Evolutionary conservation across 2,113 vertebrate species (phyloP), one percentile per base, ranked within the genome.

Genomic region (Pogonocichla stellata): DNA sequence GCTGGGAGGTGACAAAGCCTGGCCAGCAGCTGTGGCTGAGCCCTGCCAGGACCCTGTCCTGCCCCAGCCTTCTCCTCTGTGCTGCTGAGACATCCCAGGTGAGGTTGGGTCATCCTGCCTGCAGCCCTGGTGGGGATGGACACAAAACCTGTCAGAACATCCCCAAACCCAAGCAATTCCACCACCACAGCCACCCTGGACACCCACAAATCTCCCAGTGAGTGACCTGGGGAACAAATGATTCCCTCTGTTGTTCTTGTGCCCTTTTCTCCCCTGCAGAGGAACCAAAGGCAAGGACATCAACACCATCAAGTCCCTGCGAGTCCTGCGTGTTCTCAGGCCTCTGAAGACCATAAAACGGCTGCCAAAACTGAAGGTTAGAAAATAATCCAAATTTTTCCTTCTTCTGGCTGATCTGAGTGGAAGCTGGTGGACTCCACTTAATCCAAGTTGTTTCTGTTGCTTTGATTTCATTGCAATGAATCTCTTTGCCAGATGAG

Each of bases 271-370:
- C 94, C 94, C 95, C 87, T 97, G 88, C 98, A 99, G 99, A 98
- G 99, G 99, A 85, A 99, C 98, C 97, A 99, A 99, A 98, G 99
- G 99, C 72, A 99, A 99, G 96, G 99, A 99, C 96, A 99, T 99
- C 97, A 99, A 98, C 98, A 99, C 99, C 16, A 99, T 99, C 97
- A 99, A 99, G 97, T 99, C 99, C 4, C 97, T 99, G 93, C 97
- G 99, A 51, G 99, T 99, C 23, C 98, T 99, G 38, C 97, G 99
- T 1, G 99, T 99, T 51, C 97, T 99, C 34, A 94, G 99, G 54
- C 99, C 99, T 0, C 98, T 99, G 92, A 99, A 99, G 98, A 99
- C 99, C 91, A 99, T 99, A 95, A 99, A 99, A 71, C 96, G 99
- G 8, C 98, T 99, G 77, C 99, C 99, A 33, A 99, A 99, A 72